Conservation (phyloP, 1,140 invertebrate species). For the Babylonia areolata region DNA sequence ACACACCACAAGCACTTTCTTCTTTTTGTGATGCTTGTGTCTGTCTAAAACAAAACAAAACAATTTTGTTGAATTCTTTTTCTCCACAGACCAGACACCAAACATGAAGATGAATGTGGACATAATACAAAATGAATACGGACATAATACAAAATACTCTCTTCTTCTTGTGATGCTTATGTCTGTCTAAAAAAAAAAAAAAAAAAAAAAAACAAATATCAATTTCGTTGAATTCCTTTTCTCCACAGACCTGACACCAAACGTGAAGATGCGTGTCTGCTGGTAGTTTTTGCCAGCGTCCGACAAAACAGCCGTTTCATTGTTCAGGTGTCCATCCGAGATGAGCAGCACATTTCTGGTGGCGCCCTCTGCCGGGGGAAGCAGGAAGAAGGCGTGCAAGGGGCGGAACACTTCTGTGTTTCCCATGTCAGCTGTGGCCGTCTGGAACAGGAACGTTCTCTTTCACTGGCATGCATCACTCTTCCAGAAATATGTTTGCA, state of each 20-base stretch:
- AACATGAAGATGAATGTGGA: constrained; percentile 71
- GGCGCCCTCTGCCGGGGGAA: constrained; percentile 51
- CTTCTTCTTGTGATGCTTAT: too few relatives aligned
- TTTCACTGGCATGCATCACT: too few relatives aligned
- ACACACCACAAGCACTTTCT: too few relatives aligned
- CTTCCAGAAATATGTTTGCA: too few relatives aligned
- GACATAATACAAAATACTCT: too few relatives aligned
- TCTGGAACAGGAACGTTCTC: constrained; percentile 40
- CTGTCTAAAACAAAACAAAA: too few relatives aligned
- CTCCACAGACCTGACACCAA: constrained; percentile 64
- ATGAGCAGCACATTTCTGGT: constrained; percentile 69
- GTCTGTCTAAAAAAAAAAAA: too few relatives aligned
- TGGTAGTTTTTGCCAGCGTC: constrained; percentile 49
- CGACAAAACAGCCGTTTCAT: constrained; percentile 59
- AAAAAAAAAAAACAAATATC: too few relatives aligned
- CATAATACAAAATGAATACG: too few relatives aligned
- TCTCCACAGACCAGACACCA: constrained; percentile 61
- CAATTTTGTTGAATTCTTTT: too few relatives aligned
- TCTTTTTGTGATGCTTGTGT: too few relatives aligned
- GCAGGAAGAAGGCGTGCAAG: constrained; percentile 62
- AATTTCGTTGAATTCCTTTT: too few relatives aligned
- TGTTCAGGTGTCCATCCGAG: constrained; percentile 73
- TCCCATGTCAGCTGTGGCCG: constrained; percentile 54
- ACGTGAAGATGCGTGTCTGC: constrained; percentile 69
- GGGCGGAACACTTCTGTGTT: constrained; percentile 67